A percentile compares a stretch with the other conserved stretches of the same genome.
Conservation (phyloP, 2,888 invertebrate species). For the Lacanobia oleracea region DNA sequence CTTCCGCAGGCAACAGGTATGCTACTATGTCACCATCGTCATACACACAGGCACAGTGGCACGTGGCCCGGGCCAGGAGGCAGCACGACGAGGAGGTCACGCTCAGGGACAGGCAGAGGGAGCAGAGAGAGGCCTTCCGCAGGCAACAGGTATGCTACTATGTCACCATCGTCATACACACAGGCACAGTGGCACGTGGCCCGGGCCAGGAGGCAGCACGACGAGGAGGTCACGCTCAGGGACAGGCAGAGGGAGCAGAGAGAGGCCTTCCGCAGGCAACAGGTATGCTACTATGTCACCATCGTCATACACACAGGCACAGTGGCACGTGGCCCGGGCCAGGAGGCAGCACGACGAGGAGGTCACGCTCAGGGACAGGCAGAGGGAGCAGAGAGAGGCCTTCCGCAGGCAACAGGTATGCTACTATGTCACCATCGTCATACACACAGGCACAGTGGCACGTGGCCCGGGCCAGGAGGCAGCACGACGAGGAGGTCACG, state of each 20-base stretch:
- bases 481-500: not conserved
- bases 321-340: slow-evolving; percentile 98
- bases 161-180: too few species aligned
- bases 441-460: too few species aligned
- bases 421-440: too few species aligned
- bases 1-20: slow-evolving; percentile 17
- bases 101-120: slow-evolving; percentile 96
- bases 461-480: too few species aligned
- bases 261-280: slow-evolving; percentile 36
- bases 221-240: not conserved
- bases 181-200: too few species aligned
- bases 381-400: slow-evolving; percentile 96
- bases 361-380: slow-evolving; percentile 95
- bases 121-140: slow-evolving; percentile 95
- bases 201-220: too few species aligned
- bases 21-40: too few species aligned
- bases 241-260: slow-evolving; percentile 29
- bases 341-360: slow-evolving; percentile 98
- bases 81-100: slow-evolving; percentile 98
- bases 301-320: slow-evolving; percentile 93
- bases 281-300: too few species aligned
- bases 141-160: slow-evolving; percentile 44
- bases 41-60: slow-evolving; percentile 97
- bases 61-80: slow-evolving; percentile 96
- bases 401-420: slow-evolving; percentile 85